Evolutionary conservation across 2,888 invertebrate genomes (phyloP), one percentile per base, ranked within the genome.

Genomic region (Scaptodrosophila latifasciaeformis): DNA sequence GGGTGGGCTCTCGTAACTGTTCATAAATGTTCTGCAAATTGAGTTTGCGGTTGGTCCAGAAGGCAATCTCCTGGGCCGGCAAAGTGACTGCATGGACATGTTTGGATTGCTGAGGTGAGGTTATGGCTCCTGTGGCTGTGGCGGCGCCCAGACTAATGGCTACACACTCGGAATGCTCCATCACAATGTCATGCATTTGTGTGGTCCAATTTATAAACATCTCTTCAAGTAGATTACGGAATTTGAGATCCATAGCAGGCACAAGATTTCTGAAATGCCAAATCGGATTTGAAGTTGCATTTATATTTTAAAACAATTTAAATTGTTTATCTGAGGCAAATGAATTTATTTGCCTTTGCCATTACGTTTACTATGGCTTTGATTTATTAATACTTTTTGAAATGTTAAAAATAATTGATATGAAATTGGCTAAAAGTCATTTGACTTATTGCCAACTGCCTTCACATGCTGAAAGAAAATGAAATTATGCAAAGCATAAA

Each of bases 11-110:
- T 19, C 91, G 88, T 65, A 97, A 87, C 86, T 97, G 97, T 17
- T 93, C 91, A 84, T 96, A 96, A 62, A 97, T 93, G 44, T 93
- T 93, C 83, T 96, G 93, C 21, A 97, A 86, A 84, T 96, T 96
- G 59, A 90, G 90, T 24, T 93, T 88, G 24, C 96, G 91, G 55
- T 90, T 89, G 37, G 89, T 88, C 93, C 97, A 97, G 86, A 94
- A 97, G 1, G 92, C 90, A 39, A 96, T 88, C 85, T 97, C 96
- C 65, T 89, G 86, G 43, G 83, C 84, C 0, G 96, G 96, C 12
- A 91, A 85, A 0, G 67, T 54, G 0, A 82, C 76, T 5, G 53
- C 13, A 4, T 50, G 59, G 0, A 65, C 49, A 34, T 71, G 62
- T 34, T 65, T 69, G 0, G 46, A 4, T n/a, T n/a, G n/a, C 2